Evolutionary conservation across 2,797 vertebrate genomes (phyloP).

Genomic region (Cuniculus paca): DNA sequence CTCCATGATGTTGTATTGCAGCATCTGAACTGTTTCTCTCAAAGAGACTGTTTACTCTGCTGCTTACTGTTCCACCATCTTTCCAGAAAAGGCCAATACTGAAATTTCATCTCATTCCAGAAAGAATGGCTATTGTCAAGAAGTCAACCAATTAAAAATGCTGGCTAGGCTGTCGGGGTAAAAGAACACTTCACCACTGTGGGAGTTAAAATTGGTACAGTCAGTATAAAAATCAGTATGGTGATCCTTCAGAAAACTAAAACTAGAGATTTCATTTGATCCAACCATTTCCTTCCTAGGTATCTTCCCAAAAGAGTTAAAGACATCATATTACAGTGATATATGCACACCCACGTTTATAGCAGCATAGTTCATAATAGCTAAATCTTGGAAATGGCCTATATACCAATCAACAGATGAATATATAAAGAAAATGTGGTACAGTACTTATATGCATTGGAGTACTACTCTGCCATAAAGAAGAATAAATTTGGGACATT

Average conservation of each 20-base stretch:
- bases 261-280: background rate
- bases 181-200: background rate
- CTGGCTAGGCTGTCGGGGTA: background rate
- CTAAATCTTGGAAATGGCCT: background rate
- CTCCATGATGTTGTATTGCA: too few relatives aligned
- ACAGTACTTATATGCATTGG: background rate
- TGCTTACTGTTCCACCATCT: too few relatives aligned
- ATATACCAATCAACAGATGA: background rate
- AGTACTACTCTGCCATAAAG: background rate
- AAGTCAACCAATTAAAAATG: background rate
- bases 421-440: background rate
- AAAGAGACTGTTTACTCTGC: too few relatives aligned
- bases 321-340: background rate
- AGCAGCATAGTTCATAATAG: background rate
- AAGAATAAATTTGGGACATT: background rate
- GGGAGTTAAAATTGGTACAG: background rate
- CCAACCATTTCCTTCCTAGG: background rate
- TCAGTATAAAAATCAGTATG: background rate
- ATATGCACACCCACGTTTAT: background rate
- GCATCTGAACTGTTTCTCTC: too few relatives aligned
- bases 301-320: background rate
- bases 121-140: background rate
- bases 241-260: background rate
- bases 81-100: too few relatives aligned
- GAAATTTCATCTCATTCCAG: background rate